phyloP scores from a whole-genome alignment of 2,113 vertebrate species.

The Prionailurus viverrinus region DNA sequence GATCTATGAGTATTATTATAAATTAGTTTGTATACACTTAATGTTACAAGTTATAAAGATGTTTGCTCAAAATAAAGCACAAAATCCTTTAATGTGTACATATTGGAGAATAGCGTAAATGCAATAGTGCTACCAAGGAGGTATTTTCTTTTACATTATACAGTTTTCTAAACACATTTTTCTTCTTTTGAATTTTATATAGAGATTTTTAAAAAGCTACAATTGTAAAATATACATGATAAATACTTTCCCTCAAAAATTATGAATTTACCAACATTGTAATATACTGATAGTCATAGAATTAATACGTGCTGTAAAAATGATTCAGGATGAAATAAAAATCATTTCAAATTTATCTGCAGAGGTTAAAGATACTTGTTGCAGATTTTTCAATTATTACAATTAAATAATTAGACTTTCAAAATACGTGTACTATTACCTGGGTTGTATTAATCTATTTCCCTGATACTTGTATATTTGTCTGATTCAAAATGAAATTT shows the following conservation, averaged over 20 bases:
- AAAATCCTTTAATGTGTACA: neutral
- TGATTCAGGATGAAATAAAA: neutral
- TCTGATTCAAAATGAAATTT: neutral
- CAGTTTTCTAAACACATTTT: neutral
- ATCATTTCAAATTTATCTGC: neutral
- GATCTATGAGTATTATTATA: neutral
- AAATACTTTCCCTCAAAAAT: neutral
- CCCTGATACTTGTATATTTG: neutral
- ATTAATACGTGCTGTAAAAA: neutral
- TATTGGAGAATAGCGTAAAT: neutral
- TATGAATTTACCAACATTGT: neutral
- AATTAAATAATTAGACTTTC: neutral
- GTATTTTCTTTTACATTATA: neutral
- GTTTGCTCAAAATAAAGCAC: neutral
- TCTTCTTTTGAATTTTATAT: neutral
- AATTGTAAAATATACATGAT: neutral
- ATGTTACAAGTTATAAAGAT: neutral
- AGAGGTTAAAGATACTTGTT: neutral
- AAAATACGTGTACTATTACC: neutral
- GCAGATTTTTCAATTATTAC: neutral
- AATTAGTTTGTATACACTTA: neutral
- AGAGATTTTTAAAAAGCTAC: neutral
- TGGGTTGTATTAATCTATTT: neutral
- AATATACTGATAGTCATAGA: neutral
- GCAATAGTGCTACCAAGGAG: neutral